These are phyloP conservation scores for Platerodrilus igneus DNA, from an alignment of 2,888 invertebrate genomes.

Conservation along the genomic window DNA sequence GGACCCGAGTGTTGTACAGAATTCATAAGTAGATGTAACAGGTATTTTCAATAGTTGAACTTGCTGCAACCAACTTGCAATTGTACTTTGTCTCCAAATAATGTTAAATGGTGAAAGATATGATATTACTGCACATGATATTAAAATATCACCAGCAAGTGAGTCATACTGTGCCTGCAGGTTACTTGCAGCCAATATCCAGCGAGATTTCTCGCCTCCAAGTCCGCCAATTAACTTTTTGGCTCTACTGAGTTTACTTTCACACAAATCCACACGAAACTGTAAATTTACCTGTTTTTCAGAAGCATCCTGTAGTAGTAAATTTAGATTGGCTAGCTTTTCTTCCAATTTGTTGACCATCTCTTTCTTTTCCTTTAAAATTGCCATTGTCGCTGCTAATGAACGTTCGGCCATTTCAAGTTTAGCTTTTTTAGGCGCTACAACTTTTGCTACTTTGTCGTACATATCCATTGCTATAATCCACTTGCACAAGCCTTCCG, in stretches of 20 bases:
- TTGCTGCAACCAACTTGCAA: conserved; percentile 69
- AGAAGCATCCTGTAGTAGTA: conserved; percentile 62
- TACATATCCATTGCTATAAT: conserved; percentile 87
- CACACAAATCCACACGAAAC: conserved; percentile 73
- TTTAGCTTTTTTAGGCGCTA: conserved; percentile 82
- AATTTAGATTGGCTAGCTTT: conserved; percentile 66
- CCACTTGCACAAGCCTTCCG: conserved; percentile 90
- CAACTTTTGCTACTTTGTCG: conserved; percentile 75
- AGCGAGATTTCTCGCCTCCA: conserved; percentile 83
- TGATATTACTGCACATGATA: conserved; percentile 84
- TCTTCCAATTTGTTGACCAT: conserved; percentile 73
- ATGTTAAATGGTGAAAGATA: conserved; percentile 84
- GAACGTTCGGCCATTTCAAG: conserved; percentile 75
- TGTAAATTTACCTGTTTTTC: conserved; percentile 64
- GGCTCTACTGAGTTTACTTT: conserved; percentile 77
- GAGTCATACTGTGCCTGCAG: conserved; percentile 73
- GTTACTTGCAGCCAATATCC: conserved; percentile 72
- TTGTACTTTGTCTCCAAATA: conserved; percentile 56
- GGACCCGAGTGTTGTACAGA: conserved; percentile 72
- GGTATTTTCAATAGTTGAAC: conserved; percentile 65
- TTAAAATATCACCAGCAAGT: conserved; percentile 82
- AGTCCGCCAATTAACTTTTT: conserved; percentile 84
- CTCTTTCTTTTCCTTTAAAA: conserved; percentile 77
- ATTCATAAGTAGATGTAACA: conserved; percentile 67
- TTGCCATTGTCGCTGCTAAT: conserved; percentile 76